Conservation (phyloP, 2,888 invertebrate genomes). For the Limnephilus rhombicus region DNA sequence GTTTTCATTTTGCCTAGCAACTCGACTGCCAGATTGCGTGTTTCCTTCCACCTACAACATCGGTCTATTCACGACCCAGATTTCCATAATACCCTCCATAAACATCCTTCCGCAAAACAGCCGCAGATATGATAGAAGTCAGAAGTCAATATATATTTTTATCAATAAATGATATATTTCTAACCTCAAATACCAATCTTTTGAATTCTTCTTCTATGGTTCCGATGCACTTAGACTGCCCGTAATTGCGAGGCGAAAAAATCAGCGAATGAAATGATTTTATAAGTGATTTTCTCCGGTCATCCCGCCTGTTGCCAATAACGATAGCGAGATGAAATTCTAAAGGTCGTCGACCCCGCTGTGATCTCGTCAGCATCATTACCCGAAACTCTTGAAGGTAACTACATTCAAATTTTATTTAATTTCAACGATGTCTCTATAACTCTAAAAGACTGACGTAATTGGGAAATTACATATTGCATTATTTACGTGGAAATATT, state of each 20-base stretch:
- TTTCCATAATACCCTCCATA: too few species aligned
- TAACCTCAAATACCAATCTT: not conserved
- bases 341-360: not conserved
- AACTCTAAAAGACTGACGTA: not conserved
- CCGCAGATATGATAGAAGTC: not conserved
- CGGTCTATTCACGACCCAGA: too few species aligned
- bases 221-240: not conserved
- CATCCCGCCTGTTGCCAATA: not conserved
- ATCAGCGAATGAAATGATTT: constrained; percentile 5
- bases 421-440: not conserved
- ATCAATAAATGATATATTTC: not conserved
- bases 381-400: not conserved
- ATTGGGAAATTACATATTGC: not conserved
- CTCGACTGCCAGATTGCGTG: too few species aligned
- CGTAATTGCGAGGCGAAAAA: constrained; percentile 6
- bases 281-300: not conserved
- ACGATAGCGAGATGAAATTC: not conserved
- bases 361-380: not conserved
- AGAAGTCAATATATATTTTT: not conserved
- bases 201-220: not conserved
- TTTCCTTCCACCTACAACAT: too few species aligned
- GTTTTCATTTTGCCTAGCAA: too few species aligned
- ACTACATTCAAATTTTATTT: not conserved
- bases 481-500: not conserved
- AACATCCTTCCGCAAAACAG: not conserved